Percentiles rank a stretch among this genome's conserved stretches.
These are phyloP conservation scores for Pituophis catenifer DNA, from an alignment of 2,113 vertebrate genomes.

Conservation along the genomic window DNA sequence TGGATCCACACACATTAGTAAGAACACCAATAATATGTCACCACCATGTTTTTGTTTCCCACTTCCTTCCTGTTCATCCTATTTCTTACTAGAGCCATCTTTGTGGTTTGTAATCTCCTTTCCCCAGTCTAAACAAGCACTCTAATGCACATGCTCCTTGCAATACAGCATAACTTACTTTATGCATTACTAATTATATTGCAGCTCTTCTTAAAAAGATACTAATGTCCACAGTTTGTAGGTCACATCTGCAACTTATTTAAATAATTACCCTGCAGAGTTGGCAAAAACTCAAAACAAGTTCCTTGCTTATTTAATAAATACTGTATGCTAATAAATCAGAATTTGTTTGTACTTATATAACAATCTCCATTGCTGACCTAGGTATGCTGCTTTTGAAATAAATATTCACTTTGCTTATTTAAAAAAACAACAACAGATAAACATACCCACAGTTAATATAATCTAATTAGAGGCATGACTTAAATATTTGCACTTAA, in stretches of 20 bases:
- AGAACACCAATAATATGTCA: not conserved
- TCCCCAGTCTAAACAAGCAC: not conserved
- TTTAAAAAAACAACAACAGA: not conserved
- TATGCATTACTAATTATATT: not conserved
- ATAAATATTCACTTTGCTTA: not conserved
- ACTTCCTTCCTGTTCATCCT: not conserved
- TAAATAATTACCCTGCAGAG: not conserved
- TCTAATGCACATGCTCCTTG: not conserved
- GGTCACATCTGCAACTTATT: not conserved
- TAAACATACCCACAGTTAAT: not conserved
- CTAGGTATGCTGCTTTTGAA: not conserved
- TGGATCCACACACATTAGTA: not conserved
- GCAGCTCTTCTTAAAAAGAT: not conserved
- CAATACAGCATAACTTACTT: not conserved
- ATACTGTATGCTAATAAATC: not conserved
- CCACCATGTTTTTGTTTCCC: not conserved
- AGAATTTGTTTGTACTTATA: not conserved
- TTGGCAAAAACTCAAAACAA: not conserved
- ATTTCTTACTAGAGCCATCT: too few relatives aligned
- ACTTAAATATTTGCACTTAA: not conserved
- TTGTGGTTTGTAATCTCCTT: not conserved
- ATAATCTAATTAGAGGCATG: conserved; percentile 1
- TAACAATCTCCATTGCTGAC: not conserved
- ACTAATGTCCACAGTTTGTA: not conserved
- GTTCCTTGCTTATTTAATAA: not conserved